These are phyloP conservation scores for Myotis myotis DNA, from an alignment of 2,797 vertebrate genomes.

Conservation along the genomic window DNA sequence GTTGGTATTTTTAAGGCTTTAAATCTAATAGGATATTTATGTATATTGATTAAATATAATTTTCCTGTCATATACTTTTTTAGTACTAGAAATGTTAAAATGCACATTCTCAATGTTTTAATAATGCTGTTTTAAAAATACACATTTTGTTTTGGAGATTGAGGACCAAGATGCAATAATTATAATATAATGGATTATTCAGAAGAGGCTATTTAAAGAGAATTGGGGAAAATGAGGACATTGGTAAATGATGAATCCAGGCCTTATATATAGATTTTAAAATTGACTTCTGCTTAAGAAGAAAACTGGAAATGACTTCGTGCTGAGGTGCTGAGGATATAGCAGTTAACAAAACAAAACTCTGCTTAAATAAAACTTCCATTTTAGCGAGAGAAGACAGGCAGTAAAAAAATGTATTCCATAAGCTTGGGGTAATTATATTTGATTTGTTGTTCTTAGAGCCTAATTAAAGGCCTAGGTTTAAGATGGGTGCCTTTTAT, in stretches of 20 bases:
- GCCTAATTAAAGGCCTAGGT: conserved; percentile 3
- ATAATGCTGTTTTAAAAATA: conserved; percentile 27
- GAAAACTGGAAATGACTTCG: conserved; percentile 30
- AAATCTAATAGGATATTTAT: background rate
- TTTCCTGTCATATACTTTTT: conserved; percentile 2
- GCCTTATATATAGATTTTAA: background rate
- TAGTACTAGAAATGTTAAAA: conserved; percentile 45
- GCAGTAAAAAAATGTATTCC: background rate
- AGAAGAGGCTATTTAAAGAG: conserved; percentile 30
- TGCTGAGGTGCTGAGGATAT: background rate
- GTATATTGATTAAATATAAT: conserved; percentile 21
- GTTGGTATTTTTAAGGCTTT: conserved; percentile 83
- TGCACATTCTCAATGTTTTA: background rate
- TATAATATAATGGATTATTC: background rate
- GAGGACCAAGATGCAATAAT: background rate
- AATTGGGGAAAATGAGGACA: background rate
- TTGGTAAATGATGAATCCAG: background rate
- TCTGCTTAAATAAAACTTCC: background rate
- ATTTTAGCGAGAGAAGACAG: background rate
- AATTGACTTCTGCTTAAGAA: background rate
- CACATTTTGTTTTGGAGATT: conserved; percentile 7
- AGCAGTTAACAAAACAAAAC: conserved; percentile 4
- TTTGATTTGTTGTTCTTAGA: background rate
- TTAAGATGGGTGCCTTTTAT: conserved; percentile 20
- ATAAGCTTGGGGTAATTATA: background rate